phyloP scores from a whole-genome alignment of 2,113 vertebrate genomes.

The Thinocorus orbignyianus region DNA sequence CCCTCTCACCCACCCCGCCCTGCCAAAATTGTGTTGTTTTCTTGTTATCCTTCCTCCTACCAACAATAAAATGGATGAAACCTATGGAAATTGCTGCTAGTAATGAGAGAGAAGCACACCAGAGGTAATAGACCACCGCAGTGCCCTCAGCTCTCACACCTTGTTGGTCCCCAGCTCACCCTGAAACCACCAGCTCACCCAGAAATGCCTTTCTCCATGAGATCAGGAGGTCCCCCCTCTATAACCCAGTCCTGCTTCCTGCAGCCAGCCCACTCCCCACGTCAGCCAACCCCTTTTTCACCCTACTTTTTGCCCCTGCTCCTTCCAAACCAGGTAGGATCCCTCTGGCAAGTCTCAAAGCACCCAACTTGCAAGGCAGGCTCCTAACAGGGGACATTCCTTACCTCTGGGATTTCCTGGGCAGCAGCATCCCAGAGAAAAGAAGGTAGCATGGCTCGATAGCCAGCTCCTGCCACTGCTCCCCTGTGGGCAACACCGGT shows the following conservation, averaged over 20 bases:
- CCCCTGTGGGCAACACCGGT: rapidly evolving
- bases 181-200: neutral
- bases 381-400: neutral
- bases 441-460: rapidly evolving
- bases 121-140: neutral
- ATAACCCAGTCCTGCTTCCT: neutral
- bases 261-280: neutral
- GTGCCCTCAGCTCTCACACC: constrained; percentile 15
- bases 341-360: neutral
- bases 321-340: neutral
- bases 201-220: neutral
- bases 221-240: neutral
- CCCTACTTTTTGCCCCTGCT: neutral
- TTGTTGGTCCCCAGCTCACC: neutral
- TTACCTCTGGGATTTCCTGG: neutral
- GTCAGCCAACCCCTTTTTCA: rapidly evolving
- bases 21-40: neutral
- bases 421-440: neutral
- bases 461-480: rapidly evolving
- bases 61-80: constrained; percentile 22
- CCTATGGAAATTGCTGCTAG: neutral
- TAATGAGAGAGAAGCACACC: neutral
- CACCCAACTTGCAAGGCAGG: neutral
- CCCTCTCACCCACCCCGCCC: neutral
- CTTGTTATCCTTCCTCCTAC: neutral